Evolutionary conservation across 2,888 invertebrate species (phyloP), one percentile per base, ranked within the genome.

Genomic region (Eupithecia subfuscata): DNA sequence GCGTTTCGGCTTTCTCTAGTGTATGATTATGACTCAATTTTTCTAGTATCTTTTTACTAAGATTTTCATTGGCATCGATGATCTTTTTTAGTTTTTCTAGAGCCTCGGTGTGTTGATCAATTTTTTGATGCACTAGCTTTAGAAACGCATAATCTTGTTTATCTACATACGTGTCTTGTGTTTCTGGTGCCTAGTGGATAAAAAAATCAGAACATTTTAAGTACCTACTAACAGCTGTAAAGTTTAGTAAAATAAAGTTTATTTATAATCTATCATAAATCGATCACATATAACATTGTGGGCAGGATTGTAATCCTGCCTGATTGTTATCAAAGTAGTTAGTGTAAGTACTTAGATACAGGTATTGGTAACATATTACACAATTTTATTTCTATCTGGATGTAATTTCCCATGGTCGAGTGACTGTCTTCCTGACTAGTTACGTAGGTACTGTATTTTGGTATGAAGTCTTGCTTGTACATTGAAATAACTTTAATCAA

Each of bases 101-200:
- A 0, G 89, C 89, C 84, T 90, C 89, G 16, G 86, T 86, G 45
- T 93, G 91, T 73, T 91, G 84, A 63, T 87, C 82, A 52, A 92
- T 78, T 74, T 88, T 90, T 8, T 91, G 88, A 80, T 90, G 89
- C 22, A 92, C 79, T 75, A 89, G 90, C 11, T 85, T 3, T 40
- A 40, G 80, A 40, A 76, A 80, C 34, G 87, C 84, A 45, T 70
- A 78, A 73, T 82, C 77, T 68, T 68, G 18, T 75, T 76, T 80
- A 34, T 18, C 9, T 37, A 37, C n/a, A 34, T 40, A 11, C 1
- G 11, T 40, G 71, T 88, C 86, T 25, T 7, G 18, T 86, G 86
- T 77, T 88, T 89, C 81, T 71, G 76, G 69, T 84, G 77, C 86
- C 91, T 92, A 88, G 79, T 83, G 81, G 87, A 85, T 48, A 16